Evolutionary conservation across 2,113 vertebrate species (phyloP), one percentile per base, ranked within the genome.

Genomic region (Pipra filicauda): DNA sequence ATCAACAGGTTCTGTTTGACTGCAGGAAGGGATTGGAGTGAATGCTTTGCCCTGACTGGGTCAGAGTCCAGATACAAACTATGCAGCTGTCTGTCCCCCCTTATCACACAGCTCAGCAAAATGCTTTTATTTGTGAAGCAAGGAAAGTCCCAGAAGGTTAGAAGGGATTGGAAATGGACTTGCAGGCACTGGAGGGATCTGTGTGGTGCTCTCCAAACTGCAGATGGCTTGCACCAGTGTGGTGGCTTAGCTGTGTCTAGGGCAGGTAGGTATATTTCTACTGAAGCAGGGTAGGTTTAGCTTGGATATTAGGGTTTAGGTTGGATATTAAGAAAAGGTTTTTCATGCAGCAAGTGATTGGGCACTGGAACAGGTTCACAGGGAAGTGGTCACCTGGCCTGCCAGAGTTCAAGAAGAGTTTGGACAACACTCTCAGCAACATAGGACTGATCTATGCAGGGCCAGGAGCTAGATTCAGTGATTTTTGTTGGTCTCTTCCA

Each of bases 311-410:
- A 10, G 46, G 31, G 11, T 52, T 90, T 35, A 35, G 3, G 17
- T 3, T 55, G 0, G 2, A 3, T 48, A 19, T 22, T 18, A 70
- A 8, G 5, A 55, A 48, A 41, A 48, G 1, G 3, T 22, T 70
- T 4, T 27, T 64, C 6, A 2, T 5, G 15, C 15, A 22, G 5
- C 8, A 12, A 24, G 9, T 22, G 28, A 1, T 0, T 41, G 21
- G n/a, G 18, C 17, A 16, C 30, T 19, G 39, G n/a, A 41, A 19
- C 1, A 55, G 43, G 24, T 21, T 62, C 26, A 8, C 26, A 35
- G 48, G 15, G 14, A 1, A 61, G 46, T 7, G 16, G 3, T 31
- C 30, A 13, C 24, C 12, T 70, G 54, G 15, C 28, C 28, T 43
- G 28, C 13, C 9, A 55, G 78, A 48, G 41, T 2, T 62, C 39